Conservation (phyloP, 1,140 invertebrate species). For the Diplogasteroides magnus region DNA sequence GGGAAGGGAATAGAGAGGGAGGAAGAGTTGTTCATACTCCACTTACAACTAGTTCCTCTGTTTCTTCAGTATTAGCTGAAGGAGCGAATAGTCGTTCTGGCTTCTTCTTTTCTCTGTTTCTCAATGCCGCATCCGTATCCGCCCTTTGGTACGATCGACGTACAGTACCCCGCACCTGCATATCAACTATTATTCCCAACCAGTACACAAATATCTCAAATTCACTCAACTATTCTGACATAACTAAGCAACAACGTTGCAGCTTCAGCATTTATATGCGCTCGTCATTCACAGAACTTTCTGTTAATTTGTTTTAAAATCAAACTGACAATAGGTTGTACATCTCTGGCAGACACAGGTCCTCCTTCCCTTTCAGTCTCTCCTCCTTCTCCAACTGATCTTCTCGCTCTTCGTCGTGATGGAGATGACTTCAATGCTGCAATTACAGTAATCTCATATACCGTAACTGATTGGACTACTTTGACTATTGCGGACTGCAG, state of each 20-base stretch:
- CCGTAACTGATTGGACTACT: too few relatives aligned
- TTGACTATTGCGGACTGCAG: too few relatives aligned
- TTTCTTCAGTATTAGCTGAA: background rate
- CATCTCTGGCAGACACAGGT: background rate
- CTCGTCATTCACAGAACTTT: too few relatives aligned
- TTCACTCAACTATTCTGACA: too few relatives aligned
- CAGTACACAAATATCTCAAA: background rate
- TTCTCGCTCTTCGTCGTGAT: slow-evolving; percentile 7
- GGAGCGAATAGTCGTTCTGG: background rate
- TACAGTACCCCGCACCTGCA: background rate
- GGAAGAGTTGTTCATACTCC: background rate
- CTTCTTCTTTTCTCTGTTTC: background rate
- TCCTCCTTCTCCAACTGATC: slow-evolving; percentile 15
- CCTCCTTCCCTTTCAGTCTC: background rate
- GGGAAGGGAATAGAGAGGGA: background rate
- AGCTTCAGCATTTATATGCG: too few relatives aligned
- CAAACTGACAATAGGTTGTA: background rate
- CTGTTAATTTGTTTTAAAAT: too few relatives aligned
- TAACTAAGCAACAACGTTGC: too few relatives aligned
- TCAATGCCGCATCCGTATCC: background rate
- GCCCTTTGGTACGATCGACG: background rate
- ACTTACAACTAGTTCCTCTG: background rate
- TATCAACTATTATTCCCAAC: background rate
- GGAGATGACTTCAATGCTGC: slow-evolving; percentile 18
- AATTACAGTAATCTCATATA: slow-evolving; percentile 1